Evolutionary conservation across 2,888 invertebrate species (phyloP).

Genomic region (Rutpela maculata): DNA sequence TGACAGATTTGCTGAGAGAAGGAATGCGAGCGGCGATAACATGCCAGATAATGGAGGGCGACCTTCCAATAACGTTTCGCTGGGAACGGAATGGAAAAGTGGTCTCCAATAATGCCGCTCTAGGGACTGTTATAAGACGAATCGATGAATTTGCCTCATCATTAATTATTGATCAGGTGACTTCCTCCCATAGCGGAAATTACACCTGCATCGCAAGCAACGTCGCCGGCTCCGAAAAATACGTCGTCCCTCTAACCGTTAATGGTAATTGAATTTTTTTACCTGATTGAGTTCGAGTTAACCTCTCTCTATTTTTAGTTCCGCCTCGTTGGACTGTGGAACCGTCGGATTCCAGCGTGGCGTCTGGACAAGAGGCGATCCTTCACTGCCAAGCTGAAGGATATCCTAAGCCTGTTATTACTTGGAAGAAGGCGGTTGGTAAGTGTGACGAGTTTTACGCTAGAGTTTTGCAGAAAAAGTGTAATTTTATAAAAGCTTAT

Average conservation of each 20-base stretch:
- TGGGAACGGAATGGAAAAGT: conserved; percentile 92
- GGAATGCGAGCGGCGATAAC: conserved; percentile 93
- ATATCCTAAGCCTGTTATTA: conserved; percentile 90
- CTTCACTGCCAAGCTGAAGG: conserved; percentile 94
- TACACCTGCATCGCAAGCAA: conserved; percentile 95
- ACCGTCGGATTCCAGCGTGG: conserved; percentile 88
- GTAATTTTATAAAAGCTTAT: too few species aligned
- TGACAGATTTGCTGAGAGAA: conserved; percentile 87
- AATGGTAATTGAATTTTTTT: conserved; percentile 78
- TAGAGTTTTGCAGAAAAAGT: not conserved
- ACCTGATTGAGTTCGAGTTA: not conserved
- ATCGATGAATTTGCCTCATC: conserved; percentile 91
- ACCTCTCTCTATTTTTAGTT: conserved; percentile 75
- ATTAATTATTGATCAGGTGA: conserved; percentile 89
- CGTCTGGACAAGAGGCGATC: conserved; percentile 88
- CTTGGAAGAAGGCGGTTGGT: conserved; percentile 93
- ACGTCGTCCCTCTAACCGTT: conserved; percentile 87
- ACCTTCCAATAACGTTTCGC: conserved; percentile 91
- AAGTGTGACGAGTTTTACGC: conserved; percentile 66
- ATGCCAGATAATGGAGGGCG: conserved; percentile 93
- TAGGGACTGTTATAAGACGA: conserved; percentile 77
- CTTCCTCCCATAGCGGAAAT: conserved; percentile 90
- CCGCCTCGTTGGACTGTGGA: conserved; percentile 94
- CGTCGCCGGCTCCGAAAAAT: conserved; percentile 87
- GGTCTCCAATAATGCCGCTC: conserved; percentile 74